Evolutionary conservation across 64 coral and sea anemone species (phyloP), one percentile per base, ranked within the genome.

Genomic region (Montipora foliosa): DNA sequence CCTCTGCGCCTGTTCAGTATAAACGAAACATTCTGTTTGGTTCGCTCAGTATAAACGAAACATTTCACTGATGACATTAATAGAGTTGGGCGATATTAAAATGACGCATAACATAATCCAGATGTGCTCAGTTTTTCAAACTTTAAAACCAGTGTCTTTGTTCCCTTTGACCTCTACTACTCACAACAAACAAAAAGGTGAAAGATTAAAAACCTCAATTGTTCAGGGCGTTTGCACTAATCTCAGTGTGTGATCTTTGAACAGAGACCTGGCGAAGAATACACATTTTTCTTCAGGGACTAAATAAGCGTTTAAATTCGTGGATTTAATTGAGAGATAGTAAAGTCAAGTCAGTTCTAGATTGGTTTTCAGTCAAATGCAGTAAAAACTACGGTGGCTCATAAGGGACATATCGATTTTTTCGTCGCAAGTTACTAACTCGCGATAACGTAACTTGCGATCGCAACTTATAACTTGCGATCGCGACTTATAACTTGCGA

Each of bases 181-280:
- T 57, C 6, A 8, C 53, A 57, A 8, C 11, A 70, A 49, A 72
- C 16, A 70, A 8, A 8, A 9, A n/a, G 9, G 71, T 86, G 68
- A 50, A 86, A 72, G 64, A 50, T 16, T 86, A 47, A 78, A 86
- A 68, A 21, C 44, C 64, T 21, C 47, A 71, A 71, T 86, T 86
- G 82, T 86, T 49, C 45, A 50, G 19, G 2, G 10, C 12, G 47
- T 15, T 86, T 9, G 6, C 17, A 47, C 44, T 86, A 71, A 72
- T 86, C 82, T 45, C 22, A 22, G 22, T 17, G 19, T 8, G 66
- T 49, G 46, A 71, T 69, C 19, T 8, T 69, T 86, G 5, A 68
- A 71, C 19, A 17, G 13, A 49, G 1, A 1, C 8, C 59, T 49
- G 17, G 21, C 46, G 19, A 51, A 47, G 46, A 37, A 46, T 49